phyloP scores from a whole-genome alignment of 1,140 invertebrate species.

The Anoplolepis gracilipes region DNA sequence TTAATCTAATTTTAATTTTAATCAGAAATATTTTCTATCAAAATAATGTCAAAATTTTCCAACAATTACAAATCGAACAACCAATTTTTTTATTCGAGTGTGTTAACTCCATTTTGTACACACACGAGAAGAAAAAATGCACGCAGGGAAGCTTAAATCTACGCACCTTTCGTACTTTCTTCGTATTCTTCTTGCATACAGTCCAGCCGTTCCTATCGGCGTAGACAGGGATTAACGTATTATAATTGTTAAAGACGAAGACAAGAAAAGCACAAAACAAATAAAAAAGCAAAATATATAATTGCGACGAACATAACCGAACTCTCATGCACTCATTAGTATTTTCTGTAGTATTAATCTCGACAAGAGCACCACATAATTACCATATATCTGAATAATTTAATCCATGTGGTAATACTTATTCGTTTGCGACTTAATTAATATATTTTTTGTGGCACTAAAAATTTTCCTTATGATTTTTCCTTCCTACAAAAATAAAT shows the following conservation, averaged over 20 bases:
- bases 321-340: slow-evolving; percentile 58
- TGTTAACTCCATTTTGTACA: slow-evolving; percentile 24
- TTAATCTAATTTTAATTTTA: not conserved
- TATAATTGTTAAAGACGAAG: slow-evolving; percentile 46
- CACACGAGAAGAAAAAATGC: not conserved
- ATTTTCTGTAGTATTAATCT: slow-evolving; percentile 21
- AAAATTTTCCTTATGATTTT: not conserved
- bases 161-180: slow-evolving; percentile 10
- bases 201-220: slow-evolving; percentile 5
- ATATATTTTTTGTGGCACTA: not conserved
- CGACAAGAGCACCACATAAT: not conserved
- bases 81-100: slow-evolving; percentile 13
- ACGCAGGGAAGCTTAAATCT: slow-evolving; percentile 2
- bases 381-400: not conserved
- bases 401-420: not conserved
- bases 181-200: slow-evolving; percentile 14
- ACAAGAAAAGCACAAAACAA: slow-evolving; percentile 63
- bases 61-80: slow-evolving; percentile 19
- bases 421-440: not conserved
- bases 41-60: not conserved
- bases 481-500: not conserved
- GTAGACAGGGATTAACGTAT: slow-evolving; percentile 22
- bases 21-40: not conserved
- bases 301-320: slow-evolving; percentile 59
- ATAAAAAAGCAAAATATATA: slow-evolving; percentile 64